Evolutionary conservation across 2,797 vertebrate species (phyloP), one percentile per base, ranked within the genome.

Genomic region (Parambassis ranga): DNA sequence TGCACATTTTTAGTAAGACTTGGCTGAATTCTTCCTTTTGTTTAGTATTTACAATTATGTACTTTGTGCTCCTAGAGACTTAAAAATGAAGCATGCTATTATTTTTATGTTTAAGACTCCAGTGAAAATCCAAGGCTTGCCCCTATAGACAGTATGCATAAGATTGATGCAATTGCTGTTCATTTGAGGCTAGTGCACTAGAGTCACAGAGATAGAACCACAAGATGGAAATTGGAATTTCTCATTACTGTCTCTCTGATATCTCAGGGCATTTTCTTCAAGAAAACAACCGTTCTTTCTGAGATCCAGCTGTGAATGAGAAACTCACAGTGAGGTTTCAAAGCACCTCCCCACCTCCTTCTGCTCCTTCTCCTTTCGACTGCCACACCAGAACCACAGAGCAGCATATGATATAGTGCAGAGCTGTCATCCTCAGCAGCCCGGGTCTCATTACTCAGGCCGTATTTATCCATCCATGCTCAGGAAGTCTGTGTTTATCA

Each of bases 401-500:
- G 74, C 65, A 79, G 67, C 70, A 78, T 66, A 76, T 89, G 81
- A 90, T 90, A 84, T 83, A 87, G 88, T 89, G 79, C 85, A 90
- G 83, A 86, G 83, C 83, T 88, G 85, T 89, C 87, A 87, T 89
- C 77, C 75, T 57, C 47, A 11, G 75, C 68, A 74, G 70, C 79
- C 66, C 2, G 73, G 77, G 46, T 83, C 79, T 84, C 89, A 91
- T 90, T 89, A 91, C 88, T 87, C 81, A 77, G 69, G 59, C 70
- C 19, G 76, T 76, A 87, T 91, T 91, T 85, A 86, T 83, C 85
- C 89, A 76, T 65, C 83, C 75, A 57, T 70, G 76, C 86, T 62
- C 90, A 89, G 90, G 87, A 92, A 89, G 90, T 89, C 71, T 67
- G 60, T 58, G 69, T 83, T 88, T 93, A 92, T 93, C 91, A 89